Percentiles rank a stretch among this genome's conserved stretches.
These are phyloP conservation scores for Drosophila rubida DNA, from an alignment of 2,888 invertebrate genomes.

Conservation along the genomic window DNA sequence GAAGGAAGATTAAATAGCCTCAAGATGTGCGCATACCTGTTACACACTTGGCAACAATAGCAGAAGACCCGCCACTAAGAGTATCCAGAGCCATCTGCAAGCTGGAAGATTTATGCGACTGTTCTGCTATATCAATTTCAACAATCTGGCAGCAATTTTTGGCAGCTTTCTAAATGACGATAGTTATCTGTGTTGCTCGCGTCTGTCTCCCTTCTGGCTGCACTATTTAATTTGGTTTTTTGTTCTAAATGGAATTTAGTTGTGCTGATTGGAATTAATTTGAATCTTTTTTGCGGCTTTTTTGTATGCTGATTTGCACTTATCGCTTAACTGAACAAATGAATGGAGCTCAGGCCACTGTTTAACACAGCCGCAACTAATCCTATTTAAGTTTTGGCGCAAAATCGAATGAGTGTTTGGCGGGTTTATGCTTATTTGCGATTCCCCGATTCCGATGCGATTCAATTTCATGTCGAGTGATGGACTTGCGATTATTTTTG, in stretches of 20 bases:
- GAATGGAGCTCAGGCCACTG: slow-evolving; percentile 14
- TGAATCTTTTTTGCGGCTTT: slow-evolving; percentile 24
- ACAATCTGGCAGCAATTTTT: slow-evolving; percentile 37
- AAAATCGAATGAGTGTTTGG: slow-evolving; percentile 18
- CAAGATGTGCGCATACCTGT: slow-evolving; percentile 2
- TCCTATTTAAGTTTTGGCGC: slow-evolving; percentile 63
- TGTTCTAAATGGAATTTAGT: slow-evolving; percentile 14
- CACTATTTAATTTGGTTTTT: slow-evolving; percentile 3
- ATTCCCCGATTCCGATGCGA: slow-evolving; percentile 35
- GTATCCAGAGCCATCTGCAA: slow-evolving; percentile 7
- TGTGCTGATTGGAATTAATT: slow-evolving; percentile 17
- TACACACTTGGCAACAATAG: slow-evolving; percentile 10
- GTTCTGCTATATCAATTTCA: slow-evolving; percentile 36
- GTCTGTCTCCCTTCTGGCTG: not conserved
- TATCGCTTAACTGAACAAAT: slow-evolving; percentile 43
- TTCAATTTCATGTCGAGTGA: slow-evolving; percentile 61
- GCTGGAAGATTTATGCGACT: slow-evolving; percentile 36
- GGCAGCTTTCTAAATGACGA: slow-evolving; percentile 38
- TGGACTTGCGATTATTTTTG: slow-evolving; percentile 21
- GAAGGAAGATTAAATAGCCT: not conserved
- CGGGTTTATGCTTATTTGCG: slow-evolving; percentile 24
- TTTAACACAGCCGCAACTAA: slow-evolving; percentile 58
- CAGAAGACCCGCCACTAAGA: not conserved
- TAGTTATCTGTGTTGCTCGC: not conserved
- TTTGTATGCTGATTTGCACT: slow-evolving; percentile 51